These are phyloP conservation scores for Serripes groenlandicus DNA, from an alignment of 2,888 invertebrate genomes.

Conservation along the genomic window DNA sequence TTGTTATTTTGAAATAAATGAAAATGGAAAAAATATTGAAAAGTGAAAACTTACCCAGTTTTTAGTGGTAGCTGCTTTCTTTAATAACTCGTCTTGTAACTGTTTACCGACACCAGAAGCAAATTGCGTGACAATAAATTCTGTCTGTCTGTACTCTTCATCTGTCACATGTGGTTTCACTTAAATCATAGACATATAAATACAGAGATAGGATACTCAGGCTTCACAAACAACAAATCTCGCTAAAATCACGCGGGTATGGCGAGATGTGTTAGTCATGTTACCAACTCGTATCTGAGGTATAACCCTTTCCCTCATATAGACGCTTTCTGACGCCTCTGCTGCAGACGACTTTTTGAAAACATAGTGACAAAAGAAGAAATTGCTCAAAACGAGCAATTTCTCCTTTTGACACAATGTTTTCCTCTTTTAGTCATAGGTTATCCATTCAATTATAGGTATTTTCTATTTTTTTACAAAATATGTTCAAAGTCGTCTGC, in stretches of 20 bases:
- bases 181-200: too few species aligned
- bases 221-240: too few species aligned
- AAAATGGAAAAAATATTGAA: background rate
- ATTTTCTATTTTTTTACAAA: background rate
- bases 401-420: background rate
- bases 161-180: constrained; percentile 87
- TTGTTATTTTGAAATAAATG: too few species aligned
- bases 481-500: background rate
- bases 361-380: too few species aligned
- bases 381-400: background rate
- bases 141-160: constrained; percentile 87
- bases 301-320: too few species aligned
- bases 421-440: too few species aligned
- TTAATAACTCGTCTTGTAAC: constrained; percentile 87
- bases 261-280: too few species aligned
- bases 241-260: too few species aligned
- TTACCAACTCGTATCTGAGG: too few species aligned
- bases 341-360: too few species aligned
- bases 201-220: too few species aligned
- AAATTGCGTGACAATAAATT: constrained; percentile 87
- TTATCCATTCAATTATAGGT: background rate
- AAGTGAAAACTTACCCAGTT: constrained; percentile 87
- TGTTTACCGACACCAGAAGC: constrained; percentile 87
- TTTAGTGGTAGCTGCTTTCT: constrained; percentile 86
- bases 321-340: too few species aligned